Evolutionary conservation across 1,140 invertebrate genomes (phyloP).

Genomic region (Teleopsis dalmanni): DNA sequence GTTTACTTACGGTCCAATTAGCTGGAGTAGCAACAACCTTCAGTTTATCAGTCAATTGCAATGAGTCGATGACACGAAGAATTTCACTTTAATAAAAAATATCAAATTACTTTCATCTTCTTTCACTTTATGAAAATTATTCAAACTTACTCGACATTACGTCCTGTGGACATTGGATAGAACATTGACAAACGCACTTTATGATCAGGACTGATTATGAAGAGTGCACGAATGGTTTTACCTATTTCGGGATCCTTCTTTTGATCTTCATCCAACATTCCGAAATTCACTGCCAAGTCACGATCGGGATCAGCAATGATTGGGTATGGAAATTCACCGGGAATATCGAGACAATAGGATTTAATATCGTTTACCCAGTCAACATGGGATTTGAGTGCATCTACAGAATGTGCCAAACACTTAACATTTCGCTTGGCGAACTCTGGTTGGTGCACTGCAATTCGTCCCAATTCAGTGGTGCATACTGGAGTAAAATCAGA

Average conservation of each 20-base stretch:
- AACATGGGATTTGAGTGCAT: slow-evolving; percentile 66
- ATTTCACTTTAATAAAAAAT: slow-evolving; percentile 68
- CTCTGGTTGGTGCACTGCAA: slow-evolving; percentile 65
- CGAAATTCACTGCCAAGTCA: slow-evolving; percentile 66
- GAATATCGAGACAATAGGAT: slow-evolving; percentile 61
- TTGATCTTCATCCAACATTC: slow-evolving; percentile 81
- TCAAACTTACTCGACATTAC: slow-evolving; percentile 79
- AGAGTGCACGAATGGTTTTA: slow-evolving; percentile 75
- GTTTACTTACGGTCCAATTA: slow-evolving; percentile 68
- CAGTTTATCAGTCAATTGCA: slow-evolving; percentile 67
- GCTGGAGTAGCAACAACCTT: slow-evolving; percentile 76
- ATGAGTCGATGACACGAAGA: slow-evolving; percentile 76
- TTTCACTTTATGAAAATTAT: not conserved
- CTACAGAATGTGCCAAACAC: slow-evolving; percentile 80
- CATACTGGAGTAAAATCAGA: slow-evolving; percentile 92
- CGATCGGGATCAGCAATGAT: slow-evolving; percentile 80
- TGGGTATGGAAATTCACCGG: slow-evolving; percentile 70
- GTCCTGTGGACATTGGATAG: slow-evolving; percentile 84
- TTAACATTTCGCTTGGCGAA: slow-evolving; percentile 76
- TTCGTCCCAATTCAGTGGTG: slow-evolving; percentile 80
- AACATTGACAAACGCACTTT: slow-evolving; percentile 73
- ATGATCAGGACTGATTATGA: slow-evolving; percentile 81
- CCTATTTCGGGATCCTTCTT: slow-evolving; percentile 64
- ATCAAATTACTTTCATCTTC: not conserved
- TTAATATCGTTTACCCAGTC: slow-evolving; percentile 79